Base-by-base conservation (phyloP, 2,888 invertebrate genomes). In the Ectemnius cavifrons region DNA sequence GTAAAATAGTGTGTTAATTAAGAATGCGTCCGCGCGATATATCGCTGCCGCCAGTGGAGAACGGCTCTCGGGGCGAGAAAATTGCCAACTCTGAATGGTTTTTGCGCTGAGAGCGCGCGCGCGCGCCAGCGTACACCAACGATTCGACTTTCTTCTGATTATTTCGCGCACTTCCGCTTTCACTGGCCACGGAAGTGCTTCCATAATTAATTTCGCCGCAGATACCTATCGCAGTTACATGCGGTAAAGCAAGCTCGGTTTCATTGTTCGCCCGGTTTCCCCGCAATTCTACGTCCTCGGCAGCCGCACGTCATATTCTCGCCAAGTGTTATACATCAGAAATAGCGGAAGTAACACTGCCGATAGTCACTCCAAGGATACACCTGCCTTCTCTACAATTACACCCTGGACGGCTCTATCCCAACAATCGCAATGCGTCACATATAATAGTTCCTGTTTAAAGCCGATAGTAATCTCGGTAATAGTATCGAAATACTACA, bases 161-260 rank as follows among this genome's bases (percentile, higher is more conserved):
- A 75, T 64, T 67, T 63, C 67, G 60, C 47, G 70, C 37, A 37
- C 82, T 82, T 82, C 82, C 82, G 82, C 82, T 82, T 82, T 82
- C 82, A 78, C 82, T 73, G 60, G 63, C 62, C 37, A 70, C 80
- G 81, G 75, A 81, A 79, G 70, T 66, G 76, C 75, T 71, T 82
- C 69, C 76, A 73, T 82, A 82, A 82, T 82, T 82, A 82, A 82
- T 82, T 75, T 68, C 59, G 67, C 59, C 47, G 20, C 16, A 76
- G 77, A 77, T 77, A 4, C 23, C 52, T 75, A 77, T 77, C 75
- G 67, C 37, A 47, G 46, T 72, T 77, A 77, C 76, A 72, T 68
- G 75, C 68, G 66, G 68, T 65, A 71, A 72, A 72, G 58, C 56
- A 60, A 63, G 49, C 45, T 64, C 61, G 63, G 62, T 63, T 67